phyloP scores from a whole-genome alignment of 1,140 invertebrate species.

The Eciton burchellii region DNA sequence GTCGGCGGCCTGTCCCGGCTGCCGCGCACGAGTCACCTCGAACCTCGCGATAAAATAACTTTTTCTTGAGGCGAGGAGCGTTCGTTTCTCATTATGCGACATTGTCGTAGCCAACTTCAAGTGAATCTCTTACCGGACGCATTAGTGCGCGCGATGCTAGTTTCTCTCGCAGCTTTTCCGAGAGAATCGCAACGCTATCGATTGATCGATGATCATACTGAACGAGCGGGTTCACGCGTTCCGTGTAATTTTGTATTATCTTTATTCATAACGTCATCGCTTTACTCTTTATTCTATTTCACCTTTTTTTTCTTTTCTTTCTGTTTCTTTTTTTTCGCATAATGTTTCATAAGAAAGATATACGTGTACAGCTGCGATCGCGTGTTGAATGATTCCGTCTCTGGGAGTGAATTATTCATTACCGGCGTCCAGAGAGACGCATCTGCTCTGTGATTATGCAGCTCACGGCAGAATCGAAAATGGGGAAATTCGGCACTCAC shows the following conservation, averaged over 20 bases:
- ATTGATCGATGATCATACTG: conserved; percentile 55
- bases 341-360: neutral
- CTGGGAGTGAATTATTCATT: neutral
- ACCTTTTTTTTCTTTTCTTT: no score
- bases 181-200: conserved; percentile 33
- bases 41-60: conserved; percentile 69
- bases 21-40: conserved; percentile 40
- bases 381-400: neutral
- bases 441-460: neutral
- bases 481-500: conserved; percentile 88
- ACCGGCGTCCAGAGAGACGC: neutral
- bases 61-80: conserved; percentile 47
- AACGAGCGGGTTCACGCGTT: conserved; percentile 19
- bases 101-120: conserved; percentile 47
- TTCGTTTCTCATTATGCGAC: conserved; percentile 61
- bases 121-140: conserved; percentile 38
- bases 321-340: neutral
- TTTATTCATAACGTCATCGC: no score
- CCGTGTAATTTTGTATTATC: neutral
- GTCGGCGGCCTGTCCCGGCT: conserved; percentile 15
- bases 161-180: conserved; percentile 51
- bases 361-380: neutral
- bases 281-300: no score
- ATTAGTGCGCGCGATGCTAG: conserved; percentile 47
- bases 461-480: neutral